phyloP scores from a whole-genome alignment of 2,797 vertebrate genomes.

The Hybognathus amarus region DNA sequence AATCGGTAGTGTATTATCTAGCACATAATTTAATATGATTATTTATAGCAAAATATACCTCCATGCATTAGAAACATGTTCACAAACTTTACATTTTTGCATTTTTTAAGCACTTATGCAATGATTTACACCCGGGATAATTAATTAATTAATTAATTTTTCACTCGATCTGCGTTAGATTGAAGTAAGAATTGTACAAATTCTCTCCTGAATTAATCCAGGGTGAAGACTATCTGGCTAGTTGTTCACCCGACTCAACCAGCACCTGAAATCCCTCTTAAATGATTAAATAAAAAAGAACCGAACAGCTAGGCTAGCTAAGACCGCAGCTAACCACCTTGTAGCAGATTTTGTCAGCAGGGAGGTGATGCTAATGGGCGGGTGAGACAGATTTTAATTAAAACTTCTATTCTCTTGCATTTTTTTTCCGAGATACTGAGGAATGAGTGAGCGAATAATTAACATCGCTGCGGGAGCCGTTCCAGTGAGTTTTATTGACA shows the following conservation, averaged over 20 bases:
- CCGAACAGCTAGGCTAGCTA: neutral
- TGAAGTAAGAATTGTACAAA: too few species aligned
- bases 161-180: neutral
- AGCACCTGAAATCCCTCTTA: neutral
- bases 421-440: constrained; percentile 68
- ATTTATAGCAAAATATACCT: too few species aligned
- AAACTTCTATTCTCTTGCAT: constrained; percentile 72
- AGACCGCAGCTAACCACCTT: constrained; percentile 8
- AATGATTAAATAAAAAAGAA: neutral
- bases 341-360: constrained; percentile 22
- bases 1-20: too few species aligned
- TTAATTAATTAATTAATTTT: too few species aligned
- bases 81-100: too few species aligned
- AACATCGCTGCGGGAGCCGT: constrained; percentile 63
- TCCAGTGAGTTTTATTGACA: constrained; percentile 43
- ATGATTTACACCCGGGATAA: neutral
- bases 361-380: constrained; percentile 34
- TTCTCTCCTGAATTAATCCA: neutral
- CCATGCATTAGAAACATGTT: too few species aligned
- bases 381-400: constrained; percentile 73
- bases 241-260: neutral
- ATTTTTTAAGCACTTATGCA: too few species aligned
- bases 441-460: constrained; percentile 73
- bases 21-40: too few species aligned
- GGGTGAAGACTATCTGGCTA: neutral